Conservation (phyloP, 2,797 vertebrate species). For the Melanotaenia maccullochi region DNA sequence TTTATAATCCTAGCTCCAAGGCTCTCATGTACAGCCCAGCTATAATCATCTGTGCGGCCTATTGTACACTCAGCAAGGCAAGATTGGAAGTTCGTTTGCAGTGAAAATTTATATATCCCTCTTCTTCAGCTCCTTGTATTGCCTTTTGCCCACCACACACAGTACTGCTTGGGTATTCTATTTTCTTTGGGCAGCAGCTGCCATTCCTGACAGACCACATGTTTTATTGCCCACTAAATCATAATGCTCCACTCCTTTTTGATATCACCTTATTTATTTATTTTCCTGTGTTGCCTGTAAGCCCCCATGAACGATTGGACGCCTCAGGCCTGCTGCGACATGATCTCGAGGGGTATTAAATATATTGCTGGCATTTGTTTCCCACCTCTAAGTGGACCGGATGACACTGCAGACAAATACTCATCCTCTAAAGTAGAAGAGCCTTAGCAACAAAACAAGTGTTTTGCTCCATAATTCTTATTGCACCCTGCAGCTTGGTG, state of each 20-base stretch:
- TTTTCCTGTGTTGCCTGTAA: slow-evolving; percentile 69
- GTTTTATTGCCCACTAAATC: slow-evolving; percentile 83
- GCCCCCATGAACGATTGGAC: slow-evolving; percentile 70
- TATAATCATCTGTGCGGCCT: slow-evolving; percentile 63
- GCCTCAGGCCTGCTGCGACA: slow-evolving; percentile 64
- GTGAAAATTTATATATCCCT: slow-evolving; percentile 67
- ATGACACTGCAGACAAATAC: slow-evolving; percentile 70
- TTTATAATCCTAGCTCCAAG: slow-evolving; percentile 23
- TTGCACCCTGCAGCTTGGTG: slow-evolving; percentile 49
- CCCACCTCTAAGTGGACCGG: slow-evolving; percentile 71
- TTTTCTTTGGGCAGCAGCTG: slow-evolving; percentile 58
- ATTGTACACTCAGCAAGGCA: slow-evolving; percentile 65
- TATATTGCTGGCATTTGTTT: slow-evolving; percentile 82
- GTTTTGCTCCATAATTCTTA: slow-evolving; percentile 64
- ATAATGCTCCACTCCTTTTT: slow-evolving; percentile 76
- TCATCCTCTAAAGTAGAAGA: slow-evolving; percentile 68
- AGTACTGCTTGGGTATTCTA: slow-evolving; percentile 55
- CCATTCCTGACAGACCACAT: slow-evolving; percentile 71
- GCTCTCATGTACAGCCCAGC: slow-evolving; percentile 43
- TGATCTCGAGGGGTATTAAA: slow-evolving; percentile 77
- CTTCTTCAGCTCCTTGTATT: slow-evolving; percentile 58
- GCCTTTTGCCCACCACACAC: slow-evolving; percentile 45
- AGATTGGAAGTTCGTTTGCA: slow-evolving; percentile 72
- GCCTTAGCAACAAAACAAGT: slow-evolving; percentile 67
- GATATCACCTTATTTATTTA: slow-evolving; percentile 83